These are phyloP conservation scores for Zaprionus taronus DNA, from an alignment of 1,140 invertebrate genomes.

Conservation along the genomic window DNA sequence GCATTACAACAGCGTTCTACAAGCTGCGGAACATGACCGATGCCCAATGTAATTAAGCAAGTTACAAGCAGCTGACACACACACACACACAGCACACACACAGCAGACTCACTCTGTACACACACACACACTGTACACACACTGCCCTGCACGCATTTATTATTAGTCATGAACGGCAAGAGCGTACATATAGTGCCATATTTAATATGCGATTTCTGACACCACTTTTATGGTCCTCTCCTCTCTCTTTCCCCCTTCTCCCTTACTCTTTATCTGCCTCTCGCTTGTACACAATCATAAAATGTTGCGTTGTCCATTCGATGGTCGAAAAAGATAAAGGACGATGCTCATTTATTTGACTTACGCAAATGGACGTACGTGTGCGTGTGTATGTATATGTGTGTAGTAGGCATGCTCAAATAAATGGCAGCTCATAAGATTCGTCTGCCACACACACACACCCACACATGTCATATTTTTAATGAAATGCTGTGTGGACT, in stretches of 20 bases:
- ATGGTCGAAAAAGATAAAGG: slow-evolving; percentile 62
- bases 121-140: slow-evolving; percentile 1
- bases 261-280: not conserved
- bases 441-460: slow-evolving; percentile 20
- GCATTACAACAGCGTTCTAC: slow-evolving; percentile 67
- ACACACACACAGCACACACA: slow-evolving; percentile 40
- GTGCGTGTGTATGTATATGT: slow-evolving; percentile 5
- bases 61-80: slow-evolving; percentile 65
- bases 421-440: slow-evolving; percentile 74
- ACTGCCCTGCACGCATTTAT: slow-evolving; percentile 32
- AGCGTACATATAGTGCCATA: slow-evolving; percentile 59
- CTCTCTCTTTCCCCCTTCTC: not conserved
- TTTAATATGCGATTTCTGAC: slow-evolving; percentile 79
- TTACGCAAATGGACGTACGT: slow-evolving; percentile 64
- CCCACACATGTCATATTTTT: slow-evolving; percentile 49
- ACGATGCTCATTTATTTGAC: slow-evolving; percentile 78
- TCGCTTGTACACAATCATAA: slow-evolving; percentile 43
- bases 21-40: slow-evolving; percentile 39
- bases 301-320: slow-evolving; percentile 57
- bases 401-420: slow-evolving; percentile 54
- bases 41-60: slow-evolving; percentile 77
- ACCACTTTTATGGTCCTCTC: slow-evolving; percentile 62
- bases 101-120: slow-evolving; percentile 4
- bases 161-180: slow-evolving; percentile 57
- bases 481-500: slow-evolving; percentile 41